Conservation (phyloP, 2,113 vertebrate genomes). For the Catharus bicknelli region DNA sequence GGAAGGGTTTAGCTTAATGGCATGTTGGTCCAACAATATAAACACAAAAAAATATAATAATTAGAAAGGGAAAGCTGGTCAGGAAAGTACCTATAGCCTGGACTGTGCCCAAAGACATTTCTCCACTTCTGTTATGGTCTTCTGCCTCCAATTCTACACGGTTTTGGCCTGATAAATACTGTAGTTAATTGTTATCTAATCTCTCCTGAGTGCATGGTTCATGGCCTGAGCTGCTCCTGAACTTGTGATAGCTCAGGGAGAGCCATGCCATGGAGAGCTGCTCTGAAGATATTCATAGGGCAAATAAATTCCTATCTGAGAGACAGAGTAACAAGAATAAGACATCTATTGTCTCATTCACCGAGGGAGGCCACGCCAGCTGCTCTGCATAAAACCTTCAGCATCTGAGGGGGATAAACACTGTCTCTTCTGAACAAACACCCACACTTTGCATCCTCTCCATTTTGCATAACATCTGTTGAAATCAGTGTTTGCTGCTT, state of each 20-base stretch:
- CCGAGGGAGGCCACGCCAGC: neutral
- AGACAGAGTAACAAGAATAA: neutral
- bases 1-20: neutral
- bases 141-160: neutral
- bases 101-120: neutral
- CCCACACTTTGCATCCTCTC: neutral
- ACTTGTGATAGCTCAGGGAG: neutral
- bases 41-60: neutral
- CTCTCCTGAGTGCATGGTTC: neutral
- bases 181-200: neutral
- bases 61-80: neutral
- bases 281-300: neutral
- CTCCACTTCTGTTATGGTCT: neutral
- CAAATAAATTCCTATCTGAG: neutral
- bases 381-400: slow-evolving; percentile 3
- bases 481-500: neutral
- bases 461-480: neutral
- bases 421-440: neutral
- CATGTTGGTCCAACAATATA: neutral
- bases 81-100: neutral
- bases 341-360: neutral
- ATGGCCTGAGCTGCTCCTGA: neutral
- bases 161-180: neutral
- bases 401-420: neutral
- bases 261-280: neutral